phyloP scores from a whole-genome alignment of 2,797 vertebrate species.

The Leptatherina wallacei region DNA sequence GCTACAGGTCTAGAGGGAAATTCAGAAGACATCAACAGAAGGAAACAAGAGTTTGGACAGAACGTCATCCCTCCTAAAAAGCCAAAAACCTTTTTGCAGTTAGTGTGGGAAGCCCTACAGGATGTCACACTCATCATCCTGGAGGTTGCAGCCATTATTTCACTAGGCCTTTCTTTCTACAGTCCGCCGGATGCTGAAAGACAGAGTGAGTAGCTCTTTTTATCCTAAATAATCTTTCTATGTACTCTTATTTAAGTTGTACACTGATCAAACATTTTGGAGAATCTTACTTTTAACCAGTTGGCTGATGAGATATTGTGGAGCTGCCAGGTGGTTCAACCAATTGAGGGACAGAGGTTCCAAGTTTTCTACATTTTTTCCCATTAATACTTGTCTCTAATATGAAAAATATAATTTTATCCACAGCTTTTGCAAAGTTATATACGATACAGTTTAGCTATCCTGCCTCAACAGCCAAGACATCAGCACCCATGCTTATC shows the following conservation, averaged over 20 bases:
- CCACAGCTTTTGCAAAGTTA: too few relatives aligned
- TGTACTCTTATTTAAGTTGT: neutral
- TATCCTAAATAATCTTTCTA: neutral
- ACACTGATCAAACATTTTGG: neutral
- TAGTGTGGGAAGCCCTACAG: slow-evolving; percentile 98
- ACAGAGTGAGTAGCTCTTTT: slow-evolving; percentile 84
- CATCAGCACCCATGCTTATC: too few relatives aligned
- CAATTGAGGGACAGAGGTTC: too few relatives aligned
- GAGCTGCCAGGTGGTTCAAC: too few relatives aligned
- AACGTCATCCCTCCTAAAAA: slow-evolving; percentile 99
- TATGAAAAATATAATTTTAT: too few relatives aligned
- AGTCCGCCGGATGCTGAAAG: slow-evolving; percentile 89
- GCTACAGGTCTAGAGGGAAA: slow-evolving; percentile 90
- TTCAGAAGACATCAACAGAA: slow-evolving; percentile 89
- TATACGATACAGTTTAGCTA: too few relatives aligned
- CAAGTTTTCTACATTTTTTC: too few relatives aligned
- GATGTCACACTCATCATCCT: slow-evolving; percentile 98
- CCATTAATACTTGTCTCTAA: too few relatives aligned
- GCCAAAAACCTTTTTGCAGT: slow-evolving; percentile 98
- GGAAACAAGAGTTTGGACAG: slow-evolving; percentile 93
- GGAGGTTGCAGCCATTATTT: slow-evolving; percentile 96
- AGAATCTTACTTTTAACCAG: too few relatives aligned
- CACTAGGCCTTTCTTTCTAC: slow-evolving; percentile 96
- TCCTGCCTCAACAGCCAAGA: too few relatives aligned
- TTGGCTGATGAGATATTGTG: too few relatives aligned